Conservation (phyloP, 2,888 invertebrate genomes). For the Taphrorychus bicolor region DNA sequence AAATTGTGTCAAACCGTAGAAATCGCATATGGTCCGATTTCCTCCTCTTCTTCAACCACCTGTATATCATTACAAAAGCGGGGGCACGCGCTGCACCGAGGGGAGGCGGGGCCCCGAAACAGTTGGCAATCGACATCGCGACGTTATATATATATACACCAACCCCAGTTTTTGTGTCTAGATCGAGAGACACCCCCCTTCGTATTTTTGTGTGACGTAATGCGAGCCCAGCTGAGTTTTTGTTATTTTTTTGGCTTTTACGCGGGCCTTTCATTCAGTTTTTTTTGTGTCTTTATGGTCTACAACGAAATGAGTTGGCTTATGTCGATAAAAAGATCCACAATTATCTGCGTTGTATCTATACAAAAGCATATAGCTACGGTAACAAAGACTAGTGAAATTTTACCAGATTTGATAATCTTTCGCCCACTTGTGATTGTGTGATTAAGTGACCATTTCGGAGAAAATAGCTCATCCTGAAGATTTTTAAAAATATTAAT, state of each 20-base stretch:
- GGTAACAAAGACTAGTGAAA: no score
- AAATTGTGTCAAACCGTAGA: constrained; percentile 26
- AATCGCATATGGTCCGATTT: constrained; percentile 35
- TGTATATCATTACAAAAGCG: constrained; percentile 34
- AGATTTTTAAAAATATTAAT: no score
- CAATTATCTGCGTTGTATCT: no score
- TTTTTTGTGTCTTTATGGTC: background rate
- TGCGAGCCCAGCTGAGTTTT: background rate
- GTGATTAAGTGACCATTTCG: no score
- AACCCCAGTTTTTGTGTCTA: constrained; percentile 33
- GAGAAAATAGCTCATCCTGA: no score
- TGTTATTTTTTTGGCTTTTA: background rate
- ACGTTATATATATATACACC: no score
- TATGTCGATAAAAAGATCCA: no score
- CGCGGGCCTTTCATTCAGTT: background rate
- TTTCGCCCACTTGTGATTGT: no score
- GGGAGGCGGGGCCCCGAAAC: constrained; percentile 31
- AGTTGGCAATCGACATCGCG: constrained; percentile 36
- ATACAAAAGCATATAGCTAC: no score
- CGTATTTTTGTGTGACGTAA: constrained; percentile 9
- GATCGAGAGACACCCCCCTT: constrained; percentile 23
- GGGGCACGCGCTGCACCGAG: constrained; percentile 35
- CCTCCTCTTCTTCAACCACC: constrained; percentile 34
- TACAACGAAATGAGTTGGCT: no score
- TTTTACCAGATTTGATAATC: no score